Percentiles rank a stretch among this genome's conserved stretches.
Conservation (phyloP, 2,113 vertebrate genomes). For the Poecile atricapillus region DNA sequence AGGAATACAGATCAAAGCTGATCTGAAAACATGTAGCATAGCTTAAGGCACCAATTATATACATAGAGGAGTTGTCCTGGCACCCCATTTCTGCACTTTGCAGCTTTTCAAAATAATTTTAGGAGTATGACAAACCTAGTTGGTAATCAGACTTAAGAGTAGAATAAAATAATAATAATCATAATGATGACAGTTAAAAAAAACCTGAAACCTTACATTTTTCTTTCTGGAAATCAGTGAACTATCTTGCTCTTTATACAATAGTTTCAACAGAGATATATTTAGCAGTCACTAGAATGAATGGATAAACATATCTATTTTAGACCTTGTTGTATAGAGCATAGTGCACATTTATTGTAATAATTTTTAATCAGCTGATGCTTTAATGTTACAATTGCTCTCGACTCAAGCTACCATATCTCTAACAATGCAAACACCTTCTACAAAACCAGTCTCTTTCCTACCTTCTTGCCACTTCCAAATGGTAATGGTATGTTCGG, state of each 20-base stretch:
- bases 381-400: background rate
- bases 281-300: background rate
- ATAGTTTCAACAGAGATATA: background rate
- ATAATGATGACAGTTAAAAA: background rate
- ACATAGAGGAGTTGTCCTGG: background rate
- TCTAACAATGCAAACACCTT: background rate
- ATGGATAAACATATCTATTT: background rate
- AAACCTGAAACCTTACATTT: background rate
- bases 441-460: background rate
- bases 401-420: background rate
- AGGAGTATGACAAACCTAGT: background rate
- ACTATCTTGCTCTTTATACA: background rate
- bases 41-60: background rate
- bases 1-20: background rate
- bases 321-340: background rate
- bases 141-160: background rate
- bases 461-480: constrained; percentile 99
- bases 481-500: constrained; percentile 91
- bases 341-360: background rate
- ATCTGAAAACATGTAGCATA: background rate
- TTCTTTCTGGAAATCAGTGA: background rate
- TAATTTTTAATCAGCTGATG: background rate
- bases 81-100: background rate
- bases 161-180: background rate
- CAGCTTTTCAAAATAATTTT: background rate